Evolutionary conservation across 2,797 vertebrate genomes (phyloP).

Genomic region (Cheirogaleus major): DNA sequence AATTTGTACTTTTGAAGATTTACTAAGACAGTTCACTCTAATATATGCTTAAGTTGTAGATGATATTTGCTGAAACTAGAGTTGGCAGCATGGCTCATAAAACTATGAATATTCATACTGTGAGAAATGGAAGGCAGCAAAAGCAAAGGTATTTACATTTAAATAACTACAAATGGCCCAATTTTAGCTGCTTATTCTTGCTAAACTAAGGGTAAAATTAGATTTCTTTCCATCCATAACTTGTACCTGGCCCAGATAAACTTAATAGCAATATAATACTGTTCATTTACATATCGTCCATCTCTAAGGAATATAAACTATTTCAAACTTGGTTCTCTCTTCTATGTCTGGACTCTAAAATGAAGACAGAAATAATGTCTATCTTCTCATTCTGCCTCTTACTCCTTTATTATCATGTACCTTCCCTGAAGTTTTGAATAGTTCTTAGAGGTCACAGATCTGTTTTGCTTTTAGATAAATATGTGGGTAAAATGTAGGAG

Average conservation of each 20-base stretch:
- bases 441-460: neutral
- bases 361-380: neutral
- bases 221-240: neutral
- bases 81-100: neutral
- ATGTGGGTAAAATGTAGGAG: neutral
- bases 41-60: neutral
- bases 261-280: neutral
- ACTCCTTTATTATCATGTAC: neutral
- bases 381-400: neutral
- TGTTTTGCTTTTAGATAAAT: neutral
- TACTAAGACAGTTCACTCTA: neutral
- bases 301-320: neutral
- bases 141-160: slow-evolving; percentile 8
- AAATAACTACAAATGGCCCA: slow-evolving; percentile 13
- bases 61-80: neutral
- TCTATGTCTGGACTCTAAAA: neutral
- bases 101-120: neutral
- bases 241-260: slow-evolving; percentile 17
- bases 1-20: neutral
- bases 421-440: neutral
- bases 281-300: neutral
- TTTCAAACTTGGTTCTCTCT: neutral
- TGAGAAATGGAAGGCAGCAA: neutral
- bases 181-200: neutral
- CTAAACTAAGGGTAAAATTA: slow-evolving; percentile 32